Base-by-base conservation (phyloP, 1,140 invertebrate genomes). In the Reticulitermes speratus region DNA sequence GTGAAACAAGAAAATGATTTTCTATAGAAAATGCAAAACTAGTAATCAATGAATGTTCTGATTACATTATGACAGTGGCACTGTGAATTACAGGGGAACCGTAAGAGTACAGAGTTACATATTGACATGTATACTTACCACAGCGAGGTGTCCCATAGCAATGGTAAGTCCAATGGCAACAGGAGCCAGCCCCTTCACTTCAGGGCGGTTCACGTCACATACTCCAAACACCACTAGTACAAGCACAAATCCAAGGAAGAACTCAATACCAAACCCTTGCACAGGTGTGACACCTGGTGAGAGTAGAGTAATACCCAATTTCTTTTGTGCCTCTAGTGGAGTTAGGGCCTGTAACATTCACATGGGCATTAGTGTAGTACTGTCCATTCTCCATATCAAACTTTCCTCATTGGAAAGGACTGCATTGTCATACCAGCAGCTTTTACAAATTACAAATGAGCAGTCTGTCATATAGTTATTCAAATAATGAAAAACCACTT, bases 101-200 rank as follows among this genome's bases (percentile, higher is more conserved):
- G 1, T 2, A 11, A 6, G 14, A 52, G 44, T 30, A 52, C 48
- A 30, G 21, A 45, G 44, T 84, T 25, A 9, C 23, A 32, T 21
- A 12, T 32, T 19, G 30, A 84, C 16, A 84, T 45, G 48, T 55
- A 23, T 48, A 90, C 93, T 93, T 91, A 98, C 96, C 30, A 96
- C 96, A 87, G 96, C 95, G 85, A 99, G 92, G 91, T 98, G 97
- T 65, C 97, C 96, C 87, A 97, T 92, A 0, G 96, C 96, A 44
- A 99, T 96, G 0, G 96, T 93, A 82, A 99, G 93, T 2, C 97
- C 98, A 89, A 99, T 98, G 86, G 97, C 95, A 16, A 99, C 92
- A 0, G 97, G 96, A 0, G 96, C 97, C 2, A 96, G 95, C 44
- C 95, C 94, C 88, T 96, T 96, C 82, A 96, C 93, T 89, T 97